Percentiles rank a stretch among this genome's conserved stretches.
Conservation (phyloP, 2,797 vertebrate genomes). For the Hylomyscus alleni region DNA sequence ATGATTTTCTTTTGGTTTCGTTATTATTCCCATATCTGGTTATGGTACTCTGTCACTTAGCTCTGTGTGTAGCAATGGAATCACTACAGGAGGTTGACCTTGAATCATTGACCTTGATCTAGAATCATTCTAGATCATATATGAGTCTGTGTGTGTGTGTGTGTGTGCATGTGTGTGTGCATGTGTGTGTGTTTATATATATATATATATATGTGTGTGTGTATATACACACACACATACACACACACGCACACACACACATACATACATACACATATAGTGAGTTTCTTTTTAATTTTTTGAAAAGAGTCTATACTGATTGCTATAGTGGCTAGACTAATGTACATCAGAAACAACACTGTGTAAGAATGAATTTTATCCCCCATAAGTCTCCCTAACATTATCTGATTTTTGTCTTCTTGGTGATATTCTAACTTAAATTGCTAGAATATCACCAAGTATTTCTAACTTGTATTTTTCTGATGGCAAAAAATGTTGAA, state of each 20-base stretch:
- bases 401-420: neutral
- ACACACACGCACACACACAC: accelerated
- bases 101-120: no score
- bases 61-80: neutral
- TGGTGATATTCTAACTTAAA: neutral
- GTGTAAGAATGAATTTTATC: neutral
- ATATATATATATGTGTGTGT: no score
- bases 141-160: no score
- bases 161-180: no score
- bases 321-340: neutral
- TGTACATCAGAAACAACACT: neutral
- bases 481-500: neutral
- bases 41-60: neutral
- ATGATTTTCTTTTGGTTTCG: neutral
- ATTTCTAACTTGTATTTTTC: neutral
- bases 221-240: no score
- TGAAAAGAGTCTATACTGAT: neutral
- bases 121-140: no score
- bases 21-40: neutral
- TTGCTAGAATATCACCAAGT: neutral
- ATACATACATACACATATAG: neutral
- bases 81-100: neutral
- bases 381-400: neutral
- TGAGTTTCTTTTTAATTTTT: neutral
- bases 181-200: no score